Conservation (phyloP, 2,888 invertebrate genomes). For the Aspidapion aeneum region DNA sequence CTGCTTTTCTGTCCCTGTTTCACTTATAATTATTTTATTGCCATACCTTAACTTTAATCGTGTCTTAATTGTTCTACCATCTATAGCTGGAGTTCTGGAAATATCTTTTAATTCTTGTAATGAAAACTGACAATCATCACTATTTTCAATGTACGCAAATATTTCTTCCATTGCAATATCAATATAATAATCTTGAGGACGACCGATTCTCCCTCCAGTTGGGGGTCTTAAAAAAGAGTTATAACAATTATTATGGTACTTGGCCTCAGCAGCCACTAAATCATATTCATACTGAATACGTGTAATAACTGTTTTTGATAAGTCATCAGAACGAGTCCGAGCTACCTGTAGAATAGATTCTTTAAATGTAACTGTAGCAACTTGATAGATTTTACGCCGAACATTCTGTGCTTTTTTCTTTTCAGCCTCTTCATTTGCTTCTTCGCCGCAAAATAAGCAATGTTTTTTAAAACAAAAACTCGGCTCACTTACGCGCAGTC, state of each 20-base stretch:
- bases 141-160: conserved; percentile 25
- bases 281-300: conserved; percentile 32
- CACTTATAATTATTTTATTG: conserved; percentile 6
- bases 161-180: conserved; percentile 38
- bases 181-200: conserved; percentile 34
- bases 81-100: background rate
- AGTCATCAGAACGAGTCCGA: conserved; percentile 27
- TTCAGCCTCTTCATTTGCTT: conserved; percentile 34
- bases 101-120: background rate
- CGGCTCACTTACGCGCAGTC: conserved; percentile 33
- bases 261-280: conserved; percentile 37
- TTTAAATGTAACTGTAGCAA: conserved; percentile 31
- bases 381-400: conserved; percentile 31
- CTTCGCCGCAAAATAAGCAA: conserved; percentile 39
- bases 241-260: conserved; percentile 38
- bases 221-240: conserved; percentile 34
- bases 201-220: conserved; percentile 37
- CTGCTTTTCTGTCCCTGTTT: too few relatives aligned
- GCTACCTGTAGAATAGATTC: conserved; percentile 28
- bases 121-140: background rate
- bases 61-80: background rate
- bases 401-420: conserved; percentile 32
- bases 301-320: conserved; percentile 36
- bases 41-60: background rate
- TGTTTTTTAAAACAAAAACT: conserved; percentile 33